These are phyloP conservation scores for Martes martes DNA, from an alignment of 2,113 vertebrate species.

Conservation along the genomic window DNA sequence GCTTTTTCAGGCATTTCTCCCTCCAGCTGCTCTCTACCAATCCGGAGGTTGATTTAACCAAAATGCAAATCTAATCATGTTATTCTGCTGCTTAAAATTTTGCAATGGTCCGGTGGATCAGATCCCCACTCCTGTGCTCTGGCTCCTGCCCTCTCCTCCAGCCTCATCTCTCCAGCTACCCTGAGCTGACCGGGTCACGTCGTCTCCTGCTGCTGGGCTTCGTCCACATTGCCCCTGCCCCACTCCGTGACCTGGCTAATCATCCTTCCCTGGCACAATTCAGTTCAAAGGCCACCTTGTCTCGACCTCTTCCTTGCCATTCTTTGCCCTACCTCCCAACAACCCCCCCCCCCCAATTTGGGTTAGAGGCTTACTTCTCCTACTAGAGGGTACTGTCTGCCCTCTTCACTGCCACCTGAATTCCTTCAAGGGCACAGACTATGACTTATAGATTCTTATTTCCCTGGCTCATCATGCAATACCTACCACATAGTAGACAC, in stretches of 20 bases:
- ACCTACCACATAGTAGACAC: not conserved
- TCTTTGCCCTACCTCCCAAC: not conserved
- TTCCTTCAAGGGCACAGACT: not conserved
- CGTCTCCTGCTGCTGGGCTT: rapidly evolving
- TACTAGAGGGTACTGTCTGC: not conserved
- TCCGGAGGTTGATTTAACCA: not conserved
- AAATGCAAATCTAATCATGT: not conserved
- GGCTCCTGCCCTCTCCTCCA: too few species aligned
- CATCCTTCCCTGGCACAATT: not conserved
- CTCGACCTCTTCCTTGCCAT: not conserved
- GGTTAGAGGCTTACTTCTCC: not conserved
- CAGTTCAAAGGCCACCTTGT: not conserved
- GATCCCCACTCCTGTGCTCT: not conserved
- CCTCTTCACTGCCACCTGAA: not conserved
- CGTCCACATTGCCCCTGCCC: rapidly evolving
- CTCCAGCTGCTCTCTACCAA: not conserved
- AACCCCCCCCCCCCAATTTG: not conserved
- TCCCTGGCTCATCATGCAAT: not conserved
- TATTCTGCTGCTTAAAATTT: not conserved
- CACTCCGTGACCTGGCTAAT: not conserved
- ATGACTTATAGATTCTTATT: not conserved
- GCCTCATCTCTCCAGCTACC: not conserved
- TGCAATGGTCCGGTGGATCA: not conserved
- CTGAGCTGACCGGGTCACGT: rapidly evolving
- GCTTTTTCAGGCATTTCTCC: not conserved